Percentiles rank a stretch among this genome's conserved stretches.
phyloP scores from a whole-genome alignment of 2,888 invertebrate species.

The Thereva nobilitata region DNA sequence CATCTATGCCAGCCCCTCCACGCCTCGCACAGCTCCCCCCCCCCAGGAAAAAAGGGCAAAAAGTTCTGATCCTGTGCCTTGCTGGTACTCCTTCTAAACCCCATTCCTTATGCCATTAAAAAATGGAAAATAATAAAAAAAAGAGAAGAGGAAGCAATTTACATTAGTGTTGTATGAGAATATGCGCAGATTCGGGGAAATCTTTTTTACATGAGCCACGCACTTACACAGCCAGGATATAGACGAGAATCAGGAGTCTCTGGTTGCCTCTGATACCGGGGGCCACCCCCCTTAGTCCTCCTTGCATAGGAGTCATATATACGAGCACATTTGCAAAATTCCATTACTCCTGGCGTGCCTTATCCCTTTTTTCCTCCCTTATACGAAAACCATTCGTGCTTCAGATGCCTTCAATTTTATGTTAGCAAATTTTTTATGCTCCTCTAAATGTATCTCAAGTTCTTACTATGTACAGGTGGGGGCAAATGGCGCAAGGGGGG shows the following conservation, averaged over 20 bases:
- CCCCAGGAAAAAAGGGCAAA: constrained; percentile 6
- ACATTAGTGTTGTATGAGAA: constrained; percentile 38
- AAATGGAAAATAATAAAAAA: constrained; percentile 37
- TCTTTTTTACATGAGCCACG: constrained; percentile 36
- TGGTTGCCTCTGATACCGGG: constrained; percentile 22
- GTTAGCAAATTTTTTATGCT: constrained; percentile 35
- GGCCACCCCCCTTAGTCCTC: constrained; percentile 10
- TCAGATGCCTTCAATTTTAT: constrained; percentile 35
- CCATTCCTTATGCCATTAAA: constrained; percentile 35
- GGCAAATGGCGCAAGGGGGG: not conserved
- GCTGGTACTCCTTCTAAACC: constrained; percentile 15
- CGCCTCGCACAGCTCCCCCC: constrained; percentile 8
- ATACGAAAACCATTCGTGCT: constrained; percentile 35
- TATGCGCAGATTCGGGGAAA: constrained; percentile 39
- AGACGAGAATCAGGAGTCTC: constrained; percentile 13
- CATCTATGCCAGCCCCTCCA: not conserved
- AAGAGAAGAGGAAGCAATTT: constrained; percentile 37
- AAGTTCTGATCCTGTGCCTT: constrained; percentile 3
- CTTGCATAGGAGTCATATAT: constrained; percentile 32
- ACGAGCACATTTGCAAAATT: constrained; percentile 35
- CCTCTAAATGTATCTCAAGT: constrained; percentile 33
- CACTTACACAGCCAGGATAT: constrained; percentile 28
- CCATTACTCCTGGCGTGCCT: constrained; percentile 34
- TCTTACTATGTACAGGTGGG: constrained; percentile 19
- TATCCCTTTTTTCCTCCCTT: constrained; percentile 33